phyloP scores from a whole-genome alignment of 1,140 invertebrate genomes.

The Trachelipus rathkii region DNA sequence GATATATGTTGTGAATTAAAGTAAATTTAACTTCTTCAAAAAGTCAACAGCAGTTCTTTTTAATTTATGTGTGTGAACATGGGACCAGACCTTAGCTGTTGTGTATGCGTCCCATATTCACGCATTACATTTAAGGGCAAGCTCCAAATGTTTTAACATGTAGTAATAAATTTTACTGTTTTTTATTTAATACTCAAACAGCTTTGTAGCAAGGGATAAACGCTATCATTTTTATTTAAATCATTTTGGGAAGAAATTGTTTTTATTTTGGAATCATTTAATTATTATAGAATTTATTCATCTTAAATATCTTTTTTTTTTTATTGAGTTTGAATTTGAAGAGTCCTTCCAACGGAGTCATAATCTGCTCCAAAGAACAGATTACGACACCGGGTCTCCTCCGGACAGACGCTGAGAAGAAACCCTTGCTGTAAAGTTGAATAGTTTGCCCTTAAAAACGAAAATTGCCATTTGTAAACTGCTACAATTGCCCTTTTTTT shows the following conservation, averaged over 20 bases:
- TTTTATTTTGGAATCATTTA: not conserved
- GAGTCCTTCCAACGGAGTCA: too few relatives aligned
- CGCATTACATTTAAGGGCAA: not conserved
- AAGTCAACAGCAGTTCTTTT: too few relatives aligned
- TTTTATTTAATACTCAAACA: not conserved
- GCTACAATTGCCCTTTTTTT: not conserved
- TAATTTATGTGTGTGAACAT: not conserved
- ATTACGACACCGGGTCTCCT: too few relatives aligned
- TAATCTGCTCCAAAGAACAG: too few relatives aligned
- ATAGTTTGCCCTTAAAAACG: not conserved
- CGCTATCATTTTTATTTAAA: too few relatives aligned
- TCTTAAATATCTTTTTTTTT: not conserved
- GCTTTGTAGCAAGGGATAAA: not conserved
- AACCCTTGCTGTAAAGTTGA: not conserved
- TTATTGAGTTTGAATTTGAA: not conserved
- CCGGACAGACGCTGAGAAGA: too few relatives aligned
- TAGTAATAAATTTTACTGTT: not conserved
- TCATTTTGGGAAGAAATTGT: not conserved
- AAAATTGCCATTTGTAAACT: not conserved
- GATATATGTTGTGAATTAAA: too few relatives aligned
- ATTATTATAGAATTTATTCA: not conserved
- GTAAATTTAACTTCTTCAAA: too few relatives aligned
- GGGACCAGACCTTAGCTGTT: not conserved
- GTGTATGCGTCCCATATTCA: not conserved
- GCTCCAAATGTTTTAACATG: not conserved